Evolutionary conservation across 2,797 vertebrate genomes (phyloP), one percentile per base, ranked within the genome.

Genomic region (Oreochromis grahami): DNA sequence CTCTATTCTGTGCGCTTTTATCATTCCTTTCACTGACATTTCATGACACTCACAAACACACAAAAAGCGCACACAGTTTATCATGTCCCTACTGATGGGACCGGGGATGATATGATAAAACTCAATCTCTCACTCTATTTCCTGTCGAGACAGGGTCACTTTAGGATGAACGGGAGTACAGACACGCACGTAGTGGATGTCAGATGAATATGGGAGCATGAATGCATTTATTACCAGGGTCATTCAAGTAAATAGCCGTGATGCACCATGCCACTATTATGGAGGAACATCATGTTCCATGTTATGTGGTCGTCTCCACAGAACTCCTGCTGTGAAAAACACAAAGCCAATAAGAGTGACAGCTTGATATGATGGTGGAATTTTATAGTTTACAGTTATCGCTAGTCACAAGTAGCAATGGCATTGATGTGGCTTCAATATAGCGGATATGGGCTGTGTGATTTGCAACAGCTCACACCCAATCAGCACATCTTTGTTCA

Each of bases 91-190:
- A 43, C 53, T 81, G 77, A 86, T 10, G 52, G 65, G 24, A 77
- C 38, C 41, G 43, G 21, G 43, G 60, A 72, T 48, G 65, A 86
- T 87, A 72, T 65, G 63, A 86, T 91, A 38, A 90, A 90, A 87
- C 70, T 79, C 82, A 52, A 72, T 86, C 76, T 38, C 34, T 55
- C 55, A 65, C 41, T 26, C 19, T 3, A 63, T 63, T 63, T 68
- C 29, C 77, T 65, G 56, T 21, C 13, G 21, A 17, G 68, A 76
- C 70, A 8, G 80, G 87, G 84, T 91, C 76, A 78, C 17, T 70
- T 32, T 38, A 80, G 83, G 84, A 90, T 76, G 48, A 80, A 41
- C 13, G 5, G 58, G 72, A 78, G 24, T 55, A 45, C 58, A 72
- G 79, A 81, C 34, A 77, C 10, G 72, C 17, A 29, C 19, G 51